Base-by-base conservation (phyloP, 1,140 invertebrate genomes). In the Lucilia sericata region DNA sequence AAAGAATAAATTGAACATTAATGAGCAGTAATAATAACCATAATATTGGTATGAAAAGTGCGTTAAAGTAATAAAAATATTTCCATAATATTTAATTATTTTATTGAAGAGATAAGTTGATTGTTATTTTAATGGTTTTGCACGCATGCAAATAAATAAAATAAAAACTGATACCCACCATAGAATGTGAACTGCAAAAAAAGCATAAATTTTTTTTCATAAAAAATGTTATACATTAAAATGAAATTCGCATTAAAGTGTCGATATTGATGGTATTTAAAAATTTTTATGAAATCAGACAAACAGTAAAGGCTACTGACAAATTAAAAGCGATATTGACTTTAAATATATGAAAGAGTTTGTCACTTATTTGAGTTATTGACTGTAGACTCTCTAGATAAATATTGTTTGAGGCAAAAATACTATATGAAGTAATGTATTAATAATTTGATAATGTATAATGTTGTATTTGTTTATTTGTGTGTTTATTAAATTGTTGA, bases 71-170 rank as follows among this genome's bases (percentile, higher is more conserved):
- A 17, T 60, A 60, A 60, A 60, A 60, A n/a, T 60, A 60, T 60
- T 60, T 17, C 55, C 51, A 14, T 60, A n/a, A 17, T 60, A 60
- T 60, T 60, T 60, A 60, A 60, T 60, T 60, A 60, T 60, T 60
- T 60, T 60, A 60, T 60, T 60, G 17, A 7, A 60, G 13, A n/a
- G 13, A n/a, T 60, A 60, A 60, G 17, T 60, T 60, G 55, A 60
- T 60, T 60, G 55, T 60, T 60, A 60, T 60, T 60, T 60, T 60
- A 60, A 60, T 60, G 55, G 55, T 60, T 60, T 60, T 60, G n/a
- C 55, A 60, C n/a, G 55, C 13, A 7, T 0, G 14, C 42, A 60
- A 60, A 60, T 60, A 60, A 14, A 60, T 60, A 60, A 60, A 17
- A 60, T n/a, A 42, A 60, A 60, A n/a, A n/a, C 14, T n/a, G 14